Percentiles rank a stretch among this genome's conserved stretches.
Conservation (phyloP, 2,888 invertebrate genomes). For the Epiblema foenella region DNA sequence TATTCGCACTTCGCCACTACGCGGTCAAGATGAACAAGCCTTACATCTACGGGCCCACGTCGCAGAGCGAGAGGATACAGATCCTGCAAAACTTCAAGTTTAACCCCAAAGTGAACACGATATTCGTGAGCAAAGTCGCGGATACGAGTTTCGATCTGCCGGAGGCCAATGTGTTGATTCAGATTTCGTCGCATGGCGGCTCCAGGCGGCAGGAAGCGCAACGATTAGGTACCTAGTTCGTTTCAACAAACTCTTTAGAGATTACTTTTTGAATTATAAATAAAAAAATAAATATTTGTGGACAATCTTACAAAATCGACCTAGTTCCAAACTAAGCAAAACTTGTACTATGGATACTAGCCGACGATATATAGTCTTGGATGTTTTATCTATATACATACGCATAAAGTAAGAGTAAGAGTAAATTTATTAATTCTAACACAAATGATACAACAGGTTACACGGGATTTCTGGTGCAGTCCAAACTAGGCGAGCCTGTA, state of each 20-base stretch:
- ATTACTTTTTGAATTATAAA: no score
- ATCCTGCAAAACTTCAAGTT: slow-evolving; percentile 99
- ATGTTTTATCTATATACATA: no score
- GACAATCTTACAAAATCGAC: no score
- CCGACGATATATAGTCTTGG: no score
- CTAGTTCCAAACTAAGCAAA: no score
- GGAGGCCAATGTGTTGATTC: slow-evolving; percentile 99
- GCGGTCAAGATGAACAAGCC: slow-evolving; percentile 99
- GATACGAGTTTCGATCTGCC: slow-evolving; percentile 99
- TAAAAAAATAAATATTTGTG: no score
- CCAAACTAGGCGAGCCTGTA: no score
- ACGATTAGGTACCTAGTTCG: slow-evolving; percentile 87
- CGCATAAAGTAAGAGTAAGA: no score
- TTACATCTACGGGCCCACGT: slow-evolving; percentile 99
- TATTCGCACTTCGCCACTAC: slow-evolving; percentile 98
- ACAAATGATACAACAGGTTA: no score
- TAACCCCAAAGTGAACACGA: slow-evolving; percentile 99
- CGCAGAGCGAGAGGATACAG: slow-evolving; percentile 97
- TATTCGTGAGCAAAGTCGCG: slow-evolving; percentile 99
- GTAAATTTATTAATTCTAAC: no score
- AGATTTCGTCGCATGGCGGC: slow-evolving; percentile 99
- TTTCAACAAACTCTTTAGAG: background rate
- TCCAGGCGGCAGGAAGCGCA: slow-evolving; percentile 99
- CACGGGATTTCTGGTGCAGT: no score
- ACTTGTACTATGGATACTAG: no score